These are phyloP conservation scores for Cyanistes caeruleus DNA, from an alignment of 2,113 vertebrate species.

Conservation along the genomic window DNA sequence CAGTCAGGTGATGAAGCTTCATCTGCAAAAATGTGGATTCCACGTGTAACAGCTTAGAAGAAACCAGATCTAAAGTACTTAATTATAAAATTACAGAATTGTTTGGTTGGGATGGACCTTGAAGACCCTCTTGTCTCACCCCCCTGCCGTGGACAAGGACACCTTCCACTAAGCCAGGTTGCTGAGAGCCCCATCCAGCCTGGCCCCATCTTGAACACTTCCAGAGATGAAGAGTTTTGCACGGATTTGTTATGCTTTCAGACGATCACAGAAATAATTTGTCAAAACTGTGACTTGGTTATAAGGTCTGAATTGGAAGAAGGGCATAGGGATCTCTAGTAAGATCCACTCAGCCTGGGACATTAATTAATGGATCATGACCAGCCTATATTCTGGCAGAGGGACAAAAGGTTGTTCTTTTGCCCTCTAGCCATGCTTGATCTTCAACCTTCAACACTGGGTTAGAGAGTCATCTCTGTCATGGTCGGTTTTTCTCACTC, in stretches of 20 bases:
- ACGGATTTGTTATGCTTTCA: neutral
- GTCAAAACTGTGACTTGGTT: neutral
- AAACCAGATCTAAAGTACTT: neutral
- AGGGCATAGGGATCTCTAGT: accelerated
- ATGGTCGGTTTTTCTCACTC: neutral
- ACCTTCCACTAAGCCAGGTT: neutral
- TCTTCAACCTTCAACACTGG: neutral
- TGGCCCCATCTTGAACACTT: neutral
- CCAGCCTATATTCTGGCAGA: neutral
- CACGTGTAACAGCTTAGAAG: accelerated
- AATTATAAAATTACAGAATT: neutral
- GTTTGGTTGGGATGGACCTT: neutral
- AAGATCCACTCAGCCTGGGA: neutral
- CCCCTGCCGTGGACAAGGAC: neutral
- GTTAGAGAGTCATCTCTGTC: neutral
- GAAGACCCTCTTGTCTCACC: neutral
- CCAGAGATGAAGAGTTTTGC: neutral
- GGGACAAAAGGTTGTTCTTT: neutral
- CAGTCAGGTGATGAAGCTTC: neutral
- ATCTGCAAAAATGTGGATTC: neutral
- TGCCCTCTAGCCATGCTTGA: neutral
- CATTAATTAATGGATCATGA: accelerated
- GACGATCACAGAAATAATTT: neutral
- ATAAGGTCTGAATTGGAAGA: neutral
- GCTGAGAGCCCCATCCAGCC: neutral